phyloP scores from a whole-genome alignment of 2,888 invertebrate species.

The Asteroscopus sphinx region DNA sequence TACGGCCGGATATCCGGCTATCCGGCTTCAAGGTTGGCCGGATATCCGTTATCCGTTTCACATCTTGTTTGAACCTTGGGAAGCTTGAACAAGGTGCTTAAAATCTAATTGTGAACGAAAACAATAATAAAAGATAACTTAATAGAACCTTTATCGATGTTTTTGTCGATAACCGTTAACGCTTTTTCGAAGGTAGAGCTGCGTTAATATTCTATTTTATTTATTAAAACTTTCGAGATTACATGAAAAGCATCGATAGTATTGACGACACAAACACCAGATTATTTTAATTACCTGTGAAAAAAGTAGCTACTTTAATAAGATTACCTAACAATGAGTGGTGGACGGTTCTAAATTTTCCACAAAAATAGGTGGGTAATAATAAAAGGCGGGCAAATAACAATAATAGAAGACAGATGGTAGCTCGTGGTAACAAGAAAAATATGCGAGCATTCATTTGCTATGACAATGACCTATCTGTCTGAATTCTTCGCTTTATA shows the following conservation, averaged over 20 bases:
- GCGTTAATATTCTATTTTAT: slow-evolving; percentile 35
- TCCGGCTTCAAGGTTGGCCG: too few relatives aligned
- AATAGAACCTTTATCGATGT: too few relatives aligned
- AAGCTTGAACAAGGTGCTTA: too few relatives aligned
- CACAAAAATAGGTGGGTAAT: slow-evolving; percentile 51
- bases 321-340: slow-evolving; percentile 58
- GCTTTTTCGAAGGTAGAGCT: too few relatives aligned
- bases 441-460: slow-evolving; percentile 52
- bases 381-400: slow-evolving; percentile 49
- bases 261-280: slow-evolving; percentile 20
- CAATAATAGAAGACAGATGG: slow-evolving; percentile 57
- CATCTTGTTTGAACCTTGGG: too few relatives aligned
- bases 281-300: slow-evolving; percentile 29
- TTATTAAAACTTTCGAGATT: slow-evolving; percentile 21
- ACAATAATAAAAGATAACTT: too few relatives aligned
- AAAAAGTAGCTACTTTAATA: slow-evolving; percentile 46
- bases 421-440: slow-evolving; percentile 41
- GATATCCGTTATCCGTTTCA: too few relatives aligned
- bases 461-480: slow-evolving; percentile 55
- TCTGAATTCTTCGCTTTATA: slow-evolving; percentile 43
- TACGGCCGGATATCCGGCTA: too few relatives aligned
- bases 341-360: slow-evolving; percentile 44
- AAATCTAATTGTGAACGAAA: too few relatives aligned
- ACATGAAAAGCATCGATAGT: slow-evolving; percentile 11
- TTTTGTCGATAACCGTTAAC: too few relatives aligned